A percentile compares a stretch with the other conserved stretches of the same genome.
Evolutionary conservation across 2,888 invertebrate species (phyloP).

Genomic region (Syritta pipiens): DNA sequence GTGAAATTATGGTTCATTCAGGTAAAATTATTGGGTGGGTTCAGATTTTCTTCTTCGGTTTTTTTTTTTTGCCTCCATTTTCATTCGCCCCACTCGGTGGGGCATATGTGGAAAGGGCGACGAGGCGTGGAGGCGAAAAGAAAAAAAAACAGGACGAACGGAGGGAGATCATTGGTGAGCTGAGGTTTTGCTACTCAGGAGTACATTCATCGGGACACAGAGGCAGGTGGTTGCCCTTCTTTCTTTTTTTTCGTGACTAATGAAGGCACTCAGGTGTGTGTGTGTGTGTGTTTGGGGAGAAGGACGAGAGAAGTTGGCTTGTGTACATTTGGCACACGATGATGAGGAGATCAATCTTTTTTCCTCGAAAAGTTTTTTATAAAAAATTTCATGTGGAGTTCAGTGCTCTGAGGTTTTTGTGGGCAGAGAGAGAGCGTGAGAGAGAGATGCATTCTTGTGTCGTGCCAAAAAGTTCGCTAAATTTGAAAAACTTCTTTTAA

Average conservation of each 20-base stretch:
- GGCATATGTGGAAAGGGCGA: neutral
- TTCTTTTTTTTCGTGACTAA: conserved; percentile 48
- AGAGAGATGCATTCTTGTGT: too few relatives aligned
- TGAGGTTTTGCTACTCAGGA: conserved; percentile 18
- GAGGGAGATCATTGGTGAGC: conserved; percentile 16
- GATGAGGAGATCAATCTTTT: conserved; percentile 26
- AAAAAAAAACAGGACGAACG: conserved; percentile 6
- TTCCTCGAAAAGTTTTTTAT: too few relatives aligned
- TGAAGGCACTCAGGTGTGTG: conserved; percentile 47
- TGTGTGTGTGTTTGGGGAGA: too few relatives aligned
- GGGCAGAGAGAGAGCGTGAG: neutral
- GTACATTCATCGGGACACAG: conserved; percentile 3
- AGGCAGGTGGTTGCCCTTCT: conserved; percentile 21
- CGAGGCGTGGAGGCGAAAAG: neutral
- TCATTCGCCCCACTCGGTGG: too few relatives aligned
- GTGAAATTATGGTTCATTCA: conserved; percentile 40
- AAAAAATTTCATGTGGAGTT: conserved; percentile 7
- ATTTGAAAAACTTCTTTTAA: too few relatives aligned
- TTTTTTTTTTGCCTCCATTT: conserved; percentile 3
- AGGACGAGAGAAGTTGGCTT: conserved; percentile 14
- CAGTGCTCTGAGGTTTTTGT: neutral
- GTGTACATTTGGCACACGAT: conserved; percentile 28
- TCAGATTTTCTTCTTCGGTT: neutral
- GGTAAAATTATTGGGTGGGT: conserved; percentile 34
- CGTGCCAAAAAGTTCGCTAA: too few relatives aligned